Evolutionary conservation across 2,113 vertebrate genomes (phyloP), one percentile per base, ranked within the genome.

Genomic region (Danionella cerebrum): DNA sequence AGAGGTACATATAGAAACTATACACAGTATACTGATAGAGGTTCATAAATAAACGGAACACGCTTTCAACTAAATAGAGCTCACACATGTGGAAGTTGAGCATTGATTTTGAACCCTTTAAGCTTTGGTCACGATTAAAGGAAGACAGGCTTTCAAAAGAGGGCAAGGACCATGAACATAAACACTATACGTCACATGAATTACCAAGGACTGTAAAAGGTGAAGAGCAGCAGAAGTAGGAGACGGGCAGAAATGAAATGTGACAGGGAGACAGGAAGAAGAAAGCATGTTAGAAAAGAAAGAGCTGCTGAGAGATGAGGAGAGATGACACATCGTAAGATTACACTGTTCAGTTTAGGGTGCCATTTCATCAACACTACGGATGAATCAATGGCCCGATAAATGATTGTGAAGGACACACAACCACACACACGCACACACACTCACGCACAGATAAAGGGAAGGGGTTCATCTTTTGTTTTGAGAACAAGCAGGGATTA

Each of bases 281-380:
- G n/a, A 45, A 59, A 60, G 11, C 25, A 18, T 11, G 6, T 44
- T 57, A 65, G 39, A 52, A 50, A 60, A 41, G 13, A 41, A 13
- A 65, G 53, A 51, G 50, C 8, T 4, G 29, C 8, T 19, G 54
- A 53, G 39, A 70, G 69, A 73, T 69, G 58, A 78, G 64, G 48
- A 67, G 65, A 68, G 36, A 55, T 69, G 42, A 47, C 66, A 78
- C 65, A 72, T 45, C 53, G 60, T 60, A 54, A 65, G 67, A 74
- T 59, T 69, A 58, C 45, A 39, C 59, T 67, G 59, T 60, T 41
- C 54, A 48, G 67, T 63, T 74, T 31, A 50, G 22, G 65, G 60
- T 29, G 60, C 41, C 25, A 69, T 50, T 70, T 69, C 72, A 63
- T 78, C 73, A 75, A 44, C 66, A 52, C 50, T 48, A 36, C 19